Evolutionary conservation across 2,888 invertebrate species (phyloP), one percentile per base, ranked within the genome.

Genomic region (Octonoba sinensis): DNA sequence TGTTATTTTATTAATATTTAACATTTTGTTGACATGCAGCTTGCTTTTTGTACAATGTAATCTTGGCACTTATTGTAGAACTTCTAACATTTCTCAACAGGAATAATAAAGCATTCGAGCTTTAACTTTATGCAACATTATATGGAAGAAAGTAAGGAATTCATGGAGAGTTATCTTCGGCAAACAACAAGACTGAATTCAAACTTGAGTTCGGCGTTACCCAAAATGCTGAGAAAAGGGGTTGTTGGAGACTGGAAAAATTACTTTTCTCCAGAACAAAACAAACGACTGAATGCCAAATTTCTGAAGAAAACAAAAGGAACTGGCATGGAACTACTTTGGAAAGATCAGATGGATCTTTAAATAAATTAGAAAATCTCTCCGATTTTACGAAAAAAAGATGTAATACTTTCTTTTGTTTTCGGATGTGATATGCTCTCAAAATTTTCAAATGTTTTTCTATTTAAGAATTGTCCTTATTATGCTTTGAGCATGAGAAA

Each of bases 191-290:
- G 78, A 0, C 16, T 18, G n/a, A 11, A 20, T 16, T 13, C 13
- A 8, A 20, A 47, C 6, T 11, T 49, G 36, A 49, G 59, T 18
- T 49, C 44, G 11, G 20, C n/a, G 1, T 11, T 57, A 27, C 72
- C 79, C 15, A 20, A 18, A 3, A 72, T 81, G 56, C 56, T 86
- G 65, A 56, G 86, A 2, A 86, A 85, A 86, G 88, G 88, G 15
- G 76, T 83, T 15, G 87, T 89, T 8, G 89, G 89, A 6, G 89
- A 89, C 84, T 89, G 89, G 89, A 87, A 87, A 82, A 87, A 86
- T 60, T 86, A 88, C 67, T 88, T 89, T 85, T 87, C 87, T 1
- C 86, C 87, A n/a, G 85, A 83, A 22, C 75, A 83, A 59, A 82
- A 66, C n/a, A 18, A 24, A 0, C 36, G 70, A n/a, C 47, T 82